These are phyloP conservation scores for Periophthalmus magnuspinnatus DNA, from an alignment of 2,797 vertebrate genomes.

Conservation along the genomic window DNA sequence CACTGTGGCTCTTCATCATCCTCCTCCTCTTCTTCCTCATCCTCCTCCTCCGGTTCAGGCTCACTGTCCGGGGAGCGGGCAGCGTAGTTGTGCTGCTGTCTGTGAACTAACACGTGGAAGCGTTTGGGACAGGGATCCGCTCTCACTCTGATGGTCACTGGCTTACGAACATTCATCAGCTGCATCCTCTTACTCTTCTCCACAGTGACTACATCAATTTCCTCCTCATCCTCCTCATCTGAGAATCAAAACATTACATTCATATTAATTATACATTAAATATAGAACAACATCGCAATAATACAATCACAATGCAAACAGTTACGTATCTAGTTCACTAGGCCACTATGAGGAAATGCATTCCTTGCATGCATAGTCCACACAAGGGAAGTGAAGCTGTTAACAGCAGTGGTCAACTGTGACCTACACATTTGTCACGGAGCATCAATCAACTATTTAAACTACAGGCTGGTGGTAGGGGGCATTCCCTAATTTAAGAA, in stretches of 20 bases:
- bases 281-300: conserved; percentile 24
- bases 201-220: conserved; percentile 94
- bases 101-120: conserved; percentile 93
- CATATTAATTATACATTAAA: not conserved
- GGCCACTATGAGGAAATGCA: conserved; percentile 35
- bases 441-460: conserved; percentile 44
- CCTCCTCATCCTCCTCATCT: conserved; percentile 84
- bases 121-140: conserved; percentile 91
- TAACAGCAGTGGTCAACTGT: conserved; percentile 26
- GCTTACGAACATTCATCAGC: conserved; percentile 80
- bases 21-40: conserved; percentile 34
- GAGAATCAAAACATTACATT: conserved; percentile 33
- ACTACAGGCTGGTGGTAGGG: conserved; percentile 25
- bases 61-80: conserved; percentile 87
- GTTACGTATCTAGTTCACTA: conserved; percentile 2
- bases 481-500: conserved; percentile 27
- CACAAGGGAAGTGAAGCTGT: conserved; percentile 17
- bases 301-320: not conserved
- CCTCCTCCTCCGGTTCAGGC: conserved; percentile 52
- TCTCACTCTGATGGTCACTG: conserved; percentile 88
- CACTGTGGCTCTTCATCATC: conserved; percentile 57
- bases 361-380: conserved; percentile 18
- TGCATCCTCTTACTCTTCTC: conserved; percentile 87
- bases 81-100: conserved; percentile 96
- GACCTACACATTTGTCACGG: conserved; percentile 44